Conservation (phyloP, 1,140 invertebrate genomes). For the Zaprionus camerounensis region DNA sequence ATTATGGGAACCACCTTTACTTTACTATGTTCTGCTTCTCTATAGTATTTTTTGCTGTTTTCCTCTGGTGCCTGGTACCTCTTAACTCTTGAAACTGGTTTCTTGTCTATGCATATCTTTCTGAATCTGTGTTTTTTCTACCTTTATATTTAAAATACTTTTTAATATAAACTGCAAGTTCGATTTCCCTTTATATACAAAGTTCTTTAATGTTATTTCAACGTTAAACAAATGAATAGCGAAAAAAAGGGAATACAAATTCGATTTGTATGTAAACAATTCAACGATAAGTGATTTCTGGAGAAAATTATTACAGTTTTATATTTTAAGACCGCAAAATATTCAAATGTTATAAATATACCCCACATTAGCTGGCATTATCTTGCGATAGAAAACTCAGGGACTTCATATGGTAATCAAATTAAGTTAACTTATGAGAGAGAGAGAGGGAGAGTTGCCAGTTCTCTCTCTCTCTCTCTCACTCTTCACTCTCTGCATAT, state of each 20-base stretch:
- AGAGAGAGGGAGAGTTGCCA: background rate
- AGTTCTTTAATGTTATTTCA: too few species aligned
- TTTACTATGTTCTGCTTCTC: too few species aligned
- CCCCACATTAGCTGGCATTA: background rate
- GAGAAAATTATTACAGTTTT: background rate
- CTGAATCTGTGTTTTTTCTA: too few species aligned
- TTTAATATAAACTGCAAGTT: background rate
- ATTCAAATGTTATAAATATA: background rate
- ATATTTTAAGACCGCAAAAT: background rate
- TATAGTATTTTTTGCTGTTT: too few species aligned
- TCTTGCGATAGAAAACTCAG: background rate
- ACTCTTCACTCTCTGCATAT: background rate
- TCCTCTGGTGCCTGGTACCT: too few species aligned
- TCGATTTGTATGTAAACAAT: background rate
- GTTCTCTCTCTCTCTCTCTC: background rate
- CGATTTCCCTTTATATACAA: too few species aligned
- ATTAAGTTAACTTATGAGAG: background rate
- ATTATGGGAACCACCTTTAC: too few species aligned
- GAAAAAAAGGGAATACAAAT: background rate
- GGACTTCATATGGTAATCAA: background rate
- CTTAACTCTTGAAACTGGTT: too few species aligned
- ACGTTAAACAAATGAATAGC: background rate
- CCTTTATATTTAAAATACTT: too few species aligned
- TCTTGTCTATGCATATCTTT: too few species aligned
- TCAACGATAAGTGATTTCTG: background rate